Conservation (phyloP, 1,140 invertebrate genomes). For the Armadillidium nasatum region DNA sequence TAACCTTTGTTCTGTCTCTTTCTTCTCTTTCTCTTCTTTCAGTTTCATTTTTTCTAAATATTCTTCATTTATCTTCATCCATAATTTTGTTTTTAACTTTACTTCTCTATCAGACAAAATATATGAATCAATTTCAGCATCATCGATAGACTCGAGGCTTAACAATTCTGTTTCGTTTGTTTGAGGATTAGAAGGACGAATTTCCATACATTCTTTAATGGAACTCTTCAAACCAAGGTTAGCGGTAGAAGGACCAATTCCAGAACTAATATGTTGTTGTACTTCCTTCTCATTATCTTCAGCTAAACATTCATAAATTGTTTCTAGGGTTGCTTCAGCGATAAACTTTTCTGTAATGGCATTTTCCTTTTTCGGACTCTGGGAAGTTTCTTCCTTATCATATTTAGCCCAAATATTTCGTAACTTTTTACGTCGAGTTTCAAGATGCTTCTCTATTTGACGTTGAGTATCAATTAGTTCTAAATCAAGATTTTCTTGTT, state of each 20-base stretch:
- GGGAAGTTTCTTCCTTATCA: conserved; percentile 27
- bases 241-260: conserved; percentile 49
- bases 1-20: conserved; percentile 55
- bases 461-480: conserved; percentile 51
- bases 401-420: conserved; percentile 50
- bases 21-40: conserved; percentile 72
- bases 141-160: conserved; percentile 74
- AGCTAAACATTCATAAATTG: conserved; percentile 41
- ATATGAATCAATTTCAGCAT: conserved; percentile 79
- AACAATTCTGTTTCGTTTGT: conserved; percentile 59
- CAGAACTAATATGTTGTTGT: conserved; percentile 27
- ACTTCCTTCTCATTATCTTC: conserved; percentile 26
- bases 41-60: conserved; percentile 46
- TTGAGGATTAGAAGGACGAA: conserved; percentile 45
- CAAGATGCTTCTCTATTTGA: conserved; percentile 61
- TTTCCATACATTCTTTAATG: conserved; percentile 50
- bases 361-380: conserved; percentile 25
- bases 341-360: conserved; percentile 38
- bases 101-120: conserved; percentile 78
- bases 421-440: conserved; percentile 59
- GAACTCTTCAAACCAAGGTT: conserved; percentile 48
- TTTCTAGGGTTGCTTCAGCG: conserved; percentile 33
- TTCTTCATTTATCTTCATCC: conserved; percentile 54
- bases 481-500: conserved; percentile 58
- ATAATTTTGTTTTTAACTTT: conserved; percentile 69